These are phyloP conservation scores for Hybognathus amarus DNA, from an alignment of 2,797 vertebrate species.

Conservation along the genomic window DNA sequence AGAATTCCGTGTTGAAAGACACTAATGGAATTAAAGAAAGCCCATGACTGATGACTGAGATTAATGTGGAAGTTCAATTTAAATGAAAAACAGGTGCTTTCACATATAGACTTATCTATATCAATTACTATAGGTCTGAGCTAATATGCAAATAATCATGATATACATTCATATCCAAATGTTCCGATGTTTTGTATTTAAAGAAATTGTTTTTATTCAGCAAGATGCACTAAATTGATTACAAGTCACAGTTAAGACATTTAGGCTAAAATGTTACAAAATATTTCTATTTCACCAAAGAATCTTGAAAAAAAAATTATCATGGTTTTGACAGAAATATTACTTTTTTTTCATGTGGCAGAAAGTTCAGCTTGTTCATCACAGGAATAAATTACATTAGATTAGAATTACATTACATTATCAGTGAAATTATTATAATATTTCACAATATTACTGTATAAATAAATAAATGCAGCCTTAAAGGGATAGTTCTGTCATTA, in stretches of 20 bases:
- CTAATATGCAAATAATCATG: not conserved
- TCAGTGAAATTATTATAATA: not conserved
- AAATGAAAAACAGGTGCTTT: conserved; percentile 27
- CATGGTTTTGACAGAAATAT: not conserved
- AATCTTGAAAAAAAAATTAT: not conserved
- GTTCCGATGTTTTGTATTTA: not conserved
- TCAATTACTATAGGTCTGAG: not conserved
- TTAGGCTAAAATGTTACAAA: not conserved
- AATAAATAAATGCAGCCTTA: not conserved
- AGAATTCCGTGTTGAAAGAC: conserved; percentile 25
- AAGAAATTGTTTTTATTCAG: not conserved
- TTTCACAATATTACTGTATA: not conserved
- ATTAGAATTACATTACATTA: not conserved
- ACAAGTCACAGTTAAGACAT: not conserved
- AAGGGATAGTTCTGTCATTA: too few species aligned
- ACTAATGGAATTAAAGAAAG: conserved; percentile 25
- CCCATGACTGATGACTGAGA: not conserved
- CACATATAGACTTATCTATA: not conserved
- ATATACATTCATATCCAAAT: not conserved
- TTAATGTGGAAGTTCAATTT: not conserved
- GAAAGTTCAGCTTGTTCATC: not conserved
- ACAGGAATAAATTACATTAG: not conserved
- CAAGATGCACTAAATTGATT: too few species aligned
- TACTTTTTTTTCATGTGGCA: not conserved
- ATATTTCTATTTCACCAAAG: not conserved